phyloP scores from a whole-genome alignment of 35 echinoderm and acorn worm species.

The Amphiura filiformis region DNA sequence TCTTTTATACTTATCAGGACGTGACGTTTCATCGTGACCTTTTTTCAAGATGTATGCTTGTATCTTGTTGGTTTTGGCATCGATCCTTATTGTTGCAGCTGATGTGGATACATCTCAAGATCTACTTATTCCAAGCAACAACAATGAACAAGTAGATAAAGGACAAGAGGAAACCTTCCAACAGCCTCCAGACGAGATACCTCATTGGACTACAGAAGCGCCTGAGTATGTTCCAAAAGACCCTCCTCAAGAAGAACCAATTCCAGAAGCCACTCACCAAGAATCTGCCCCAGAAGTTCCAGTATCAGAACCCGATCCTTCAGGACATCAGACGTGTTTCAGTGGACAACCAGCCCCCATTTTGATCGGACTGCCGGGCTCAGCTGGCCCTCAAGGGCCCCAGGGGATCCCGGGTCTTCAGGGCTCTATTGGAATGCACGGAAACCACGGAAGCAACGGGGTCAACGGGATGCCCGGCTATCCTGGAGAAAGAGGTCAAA shows the following conservation, averaged over 20 bases:
- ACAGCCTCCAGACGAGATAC: not conserved
- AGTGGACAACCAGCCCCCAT: not conserved
- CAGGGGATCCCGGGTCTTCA: conserved; percentile 16
- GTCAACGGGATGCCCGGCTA: conserved; percentile 29
- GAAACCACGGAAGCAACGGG: conserved; percentile 42
- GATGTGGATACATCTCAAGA: not conserved
- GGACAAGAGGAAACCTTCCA: not conserved
- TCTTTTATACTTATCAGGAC: too few species aligned
- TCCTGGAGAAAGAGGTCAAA: not conserved
- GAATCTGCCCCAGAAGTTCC: not conserved
- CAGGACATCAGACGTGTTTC: not conserved
- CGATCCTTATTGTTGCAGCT: not conserved
- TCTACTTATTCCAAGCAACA: too few species aligned
- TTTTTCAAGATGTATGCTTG: too few species aligned
- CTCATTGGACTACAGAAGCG: not conserved
- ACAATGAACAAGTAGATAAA: not conserved
- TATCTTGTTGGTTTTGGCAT: too few species aligned
- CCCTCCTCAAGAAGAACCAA: not conserved
- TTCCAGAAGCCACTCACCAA: not conserved
- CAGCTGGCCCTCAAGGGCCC: conserved; percentile 11
- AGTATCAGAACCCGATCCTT: not conserved
- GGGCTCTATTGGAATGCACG: conserved; percentile 27
- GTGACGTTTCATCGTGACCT: too few species aligned
- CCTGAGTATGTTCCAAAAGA: not conserved
- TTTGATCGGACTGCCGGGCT: conserved; percentile 14